Evolutionary conservation across 2,797 vertebrate species (phyloP).

Genomic region (Schizopygopsis malacanthus): DNA sequence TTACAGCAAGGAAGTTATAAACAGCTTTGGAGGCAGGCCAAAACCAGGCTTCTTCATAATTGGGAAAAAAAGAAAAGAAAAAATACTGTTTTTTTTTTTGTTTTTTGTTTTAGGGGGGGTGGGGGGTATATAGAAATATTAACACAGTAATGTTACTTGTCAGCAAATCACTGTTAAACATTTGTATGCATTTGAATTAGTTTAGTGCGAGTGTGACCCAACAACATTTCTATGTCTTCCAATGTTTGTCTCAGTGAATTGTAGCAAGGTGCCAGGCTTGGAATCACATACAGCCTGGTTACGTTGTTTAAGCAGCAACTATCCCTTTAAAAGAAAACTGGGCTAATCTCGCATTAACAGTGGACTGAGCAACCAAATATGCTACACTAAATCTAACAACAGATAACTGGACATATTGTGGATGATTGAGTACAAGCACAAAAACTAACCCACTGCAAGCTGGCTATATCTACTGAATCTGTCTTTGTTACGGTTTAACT

Average conservation of each 20-base stretch:
- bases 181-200: not conserved
- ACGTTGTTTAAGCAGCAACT: slow-evolving; percentile 33
- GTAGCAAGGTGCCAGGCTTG: not conserved
- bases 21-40: not conserved
- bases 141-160: not conserved
- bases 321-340: slow-evolving; percentile 60
- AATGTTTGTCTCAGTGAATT: not conserved
- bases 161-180: not conserved
- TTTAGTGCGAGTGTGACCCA: not conserved
- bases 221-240: not conserved
- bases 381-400: not conserved
- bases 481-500: not conserved
- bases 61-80: not conserved
- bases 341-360: slow-evolving; percentile 74
- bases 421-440: not conserved
- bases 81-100: not conserved
- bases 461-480: not conserved
- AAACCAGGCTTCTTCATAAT: not conserved
- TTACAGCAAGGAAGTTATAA: not conserved
- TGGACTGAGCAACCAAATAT: not conserved
- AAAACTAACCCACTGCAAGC: not conserved
- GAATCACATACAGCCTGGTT: not conserved
- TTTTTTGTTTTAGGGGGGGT: no score
- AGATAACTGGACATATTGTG: not conserved
- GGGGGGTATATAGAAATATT: not conserved